phyloP scores from a whole-genome alignment of 2,797 vertebrate species.

The Rhynchotus rufescens region DNA sequence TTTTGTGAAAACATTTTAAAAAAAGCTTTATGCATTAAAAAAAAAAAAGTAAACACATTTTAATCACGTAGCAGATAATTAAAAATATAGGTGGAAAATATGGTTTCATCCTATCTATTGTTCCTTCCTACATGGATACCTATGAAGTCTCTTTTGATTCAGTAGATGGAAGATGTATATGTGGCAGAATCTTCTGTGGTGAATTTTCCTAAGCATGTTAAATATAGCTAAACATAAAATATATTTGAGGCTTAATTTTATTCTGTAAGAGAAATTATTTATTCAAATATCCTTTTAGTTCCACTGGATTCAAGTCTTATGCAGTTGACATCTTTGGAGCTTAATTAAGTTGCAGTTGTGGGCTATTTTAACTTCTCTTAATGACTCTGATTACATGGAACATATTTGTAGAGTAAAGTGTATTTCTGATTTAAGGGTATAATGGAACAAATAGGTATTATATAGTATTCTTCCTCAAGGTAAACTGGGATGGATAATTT shows the following conservation, averaged over 20 bases:
- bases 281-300: slow-evolving; percentile 40
- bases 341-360: slow-evolving; percentile 37
- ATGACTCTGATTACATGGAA: slow-evolving; percentile 63
- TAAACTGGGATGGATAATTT: slow-evolving; percentile 77
- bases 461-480: slow-evolving; percentile 65
- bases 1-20: neutral
- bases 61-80: neutral
- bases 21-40: too few relatives aligned
- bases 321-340: slow-evolving; percentile 42
- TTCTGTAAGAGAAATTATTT: slow-evolving; percentile 40
- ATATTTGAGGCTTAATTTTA: slow-evolving; percentile 3
- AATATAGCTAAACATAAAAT: neutral
- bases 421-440: slow-evolving; percentile 68
- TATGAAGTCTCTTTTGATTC: neutral
- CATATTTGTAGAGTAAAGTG: slow-evolving; percentile 44
- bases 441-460: slow-evolving; percentile 74
- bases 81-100: neutral
- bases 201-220: neutral
- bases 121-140: neutral
- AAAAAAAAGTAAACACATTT: neutral
- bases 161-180: neutral
- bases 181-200: neutral
- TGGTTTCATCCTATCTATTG: neutral
- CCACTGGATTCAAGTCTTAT: slow-evolving; percentile 27
- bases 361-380: slow-evolving; percentile 60